Conservation (phyloP, 2,888 invertebrate species). For the Cecidostiba fungosa region DNA sequence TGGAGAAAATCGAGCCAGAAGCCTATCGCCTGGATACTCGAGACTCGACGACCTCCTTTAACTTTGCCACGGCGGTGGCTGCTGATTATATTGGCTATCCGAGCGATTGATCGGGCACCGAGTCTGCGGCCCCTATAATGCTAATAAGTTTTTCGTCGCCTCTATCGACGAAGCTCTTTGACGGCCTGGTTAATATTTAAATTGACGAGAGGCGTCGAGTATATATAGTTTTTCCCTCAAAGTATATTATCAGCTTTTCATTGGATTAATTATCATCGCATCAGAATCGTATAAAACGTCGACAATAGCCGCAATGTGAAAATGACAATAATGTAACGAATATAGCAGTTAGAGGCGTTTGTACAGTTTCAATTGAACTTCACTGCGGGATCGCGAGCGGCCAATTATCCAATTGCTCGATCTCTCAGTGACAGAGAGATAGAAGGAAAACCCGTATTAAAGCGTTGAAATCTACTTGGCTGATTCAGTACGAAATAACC, state of each 20-base stretch:
- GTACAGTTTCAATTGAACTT: not conserved
- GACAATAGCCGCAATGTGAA: too few relatives aligned
- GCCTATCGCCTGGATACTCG: not conserved
- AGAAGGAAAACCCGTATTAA: not conserved
- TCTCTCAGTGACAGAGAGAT: not conserved
- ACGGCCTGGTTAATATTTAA: slow-evolving; percentile 27
- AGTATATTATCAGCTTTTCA: too few relatives aligned
- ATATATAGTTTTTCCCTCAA: too few relatives aligned
- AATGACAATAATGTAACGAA: too few relatives aligned
- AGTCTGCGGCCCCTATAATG: slow-evolving; percentile 9
- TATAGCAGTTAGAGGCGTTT: not conserved
- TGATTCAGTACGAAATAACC: not conserved
- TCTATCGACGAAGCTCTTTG: not conserved
- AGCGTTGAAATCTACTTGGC: slow-evolving; percentile 5
- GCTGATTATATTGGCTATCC: slow-evolving; percentile 35
- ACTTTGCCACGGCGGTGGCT: slow-evolving; percentile 37
- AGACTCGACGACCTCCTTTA: slow-evolving; percentile 37
- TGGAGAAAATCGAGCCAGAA: slow-evolving; percentile 1
- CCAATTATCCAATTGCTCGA: not conserved
- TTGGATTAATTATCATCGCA: too few relatives aligned
- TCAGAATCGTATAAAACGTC: too few relatives aligned
- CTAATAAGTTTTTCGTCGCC: slow-evolving; percentile 47
- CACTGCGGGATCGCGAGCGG: not conserved
- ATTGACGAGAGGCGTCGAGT: not conserved
- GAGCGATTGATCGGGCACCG: slow-evolving; percentile 31